A percentile compares a stretch with the other conserved stretches of the same genome.
Evolutionary conservation across 2,113 vertebrate genomes (phyloP).

Genomic region (Hiodon tergisus): DNA sequence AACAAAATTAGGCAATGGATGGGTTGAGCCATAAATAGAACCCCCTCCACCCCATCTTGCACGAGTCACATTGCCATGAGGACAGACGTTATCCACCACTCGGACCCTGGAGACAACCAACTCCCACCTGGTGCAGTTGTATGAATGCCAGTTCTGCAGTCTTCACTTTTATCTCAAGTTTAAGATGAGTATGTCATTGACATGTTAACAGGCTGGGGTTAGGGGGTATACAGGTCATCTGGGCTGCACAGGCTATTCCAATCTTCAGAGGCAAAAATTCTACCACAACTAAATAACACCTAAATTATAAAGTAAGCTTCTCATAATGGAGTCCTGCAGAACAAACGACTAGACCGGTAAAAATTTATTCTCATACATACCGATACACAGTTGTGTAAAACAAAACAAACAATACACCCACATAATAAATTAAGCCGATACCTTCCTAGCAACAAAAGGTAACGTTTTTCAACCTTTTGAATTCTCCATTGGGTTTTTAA

Average conservation of each 20-base stretch:
- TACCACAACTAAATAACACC: neutral
- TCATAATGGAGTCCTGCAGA: constrained; percentile 22
- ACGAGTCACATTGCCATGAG: neutral
- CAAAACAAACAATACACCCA: constrained; percentile 32
- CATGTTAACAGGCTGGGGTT: no score
- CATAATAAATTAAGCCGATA: constrained; percentile 48
- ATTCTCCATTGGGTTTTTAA: constrained; percentile 19
- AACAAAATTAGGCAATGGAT: neutral
- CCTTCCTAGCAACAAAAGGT: constrained; percentile 32
- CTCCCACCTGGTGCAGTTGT: neutral
- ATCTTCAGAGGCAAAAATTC: neutral
- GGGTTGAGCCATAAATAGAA: no score
- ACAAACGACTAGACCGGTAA: constrained; percentile 7
- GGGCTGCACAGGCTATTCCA: neutral
- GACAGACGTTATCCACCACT: neutral
- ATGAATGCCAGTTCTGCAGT: neutral
- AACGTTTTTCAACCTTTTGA: neutral
- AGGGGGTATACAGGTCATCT: neutral
- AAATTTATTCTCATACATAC: constrained; percentile 28
- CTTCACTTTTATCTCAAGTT: neutral
- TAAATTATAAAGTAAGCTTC: constrained; percentile 14
- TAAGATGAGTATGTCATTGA: neutral
- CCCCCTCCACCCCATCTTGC: no score
- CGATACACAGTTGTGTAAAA: constrained; percentile 41
- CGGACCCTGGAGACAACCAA: neutral